These are phyloP conservation scores for Cybosia mesomella DNA, from an alignment of 2,888 invertebrate genomes.

Conservation along the genomic window DNA sequence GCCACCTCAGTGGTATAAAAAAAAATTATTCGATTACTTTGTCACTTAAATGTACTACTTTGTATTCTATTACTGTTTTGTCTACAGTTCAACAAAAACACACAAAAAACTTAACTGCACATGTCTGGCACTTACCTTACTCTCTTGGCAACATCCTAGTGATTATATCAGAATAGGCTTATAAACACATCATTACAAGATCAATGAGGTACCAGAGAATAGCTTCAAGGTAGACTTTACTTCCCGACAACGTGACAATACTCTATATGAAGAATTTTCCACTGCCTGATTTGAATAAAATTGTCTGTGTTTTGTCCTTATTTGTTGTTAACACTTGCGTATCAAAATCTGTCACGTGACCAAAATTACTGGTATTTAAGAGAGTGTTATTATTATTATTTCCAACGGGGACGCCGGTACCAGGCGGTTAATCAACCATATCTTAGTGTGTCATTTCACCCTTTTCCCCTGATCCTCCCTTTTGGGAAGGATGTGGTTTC, in stretches of 20 bases:
- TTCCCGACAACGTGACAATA: constrained; percentile 21
- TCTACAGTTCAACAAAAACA: background rate
- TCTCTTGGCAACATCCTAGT: background rate
- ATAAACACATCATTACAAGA: constrained; percentile 18
- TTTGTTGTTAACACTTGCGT: background rate
- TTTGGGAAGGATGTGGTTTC: too few relatives aligned
- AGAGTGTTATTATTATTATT: too few relatives aligned
- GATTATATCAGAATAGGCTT: constrained; percentile 16
- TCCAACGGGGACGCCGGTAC: too few relatives aligned
- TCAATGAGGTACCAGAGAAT: constrained; percentile 17
- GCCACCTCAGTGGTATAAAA: too few relatives aligned
- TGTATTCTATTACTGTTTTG: too few relatives aligned
- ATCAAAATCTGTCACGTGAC: too few relatives aligned
- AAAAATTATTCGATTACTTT: too few relatives aligned
- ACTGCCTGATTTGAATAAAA: background rate
- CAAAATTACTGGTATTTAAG: too few relatives aligned
- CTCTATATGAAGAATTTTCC: background rate
- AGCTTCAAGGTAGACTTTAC: constrained; percentile 18
- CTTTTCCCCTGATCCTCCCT: too few relatives aligned
- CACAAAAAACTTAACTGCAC: background rate
- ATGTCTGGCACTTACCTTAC: background rate
- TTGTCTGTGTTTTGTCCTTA: background rate
- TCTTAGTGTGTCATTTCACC: too few relatives aligned
- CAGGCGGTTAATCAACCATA: too few relatives aligned
- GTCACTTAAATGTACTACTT: too few relatives aligned